phyloP scores from a whole-genome alignment of 1,140 invertebrate genomes.

The Heliconius melpomene region DNA sequence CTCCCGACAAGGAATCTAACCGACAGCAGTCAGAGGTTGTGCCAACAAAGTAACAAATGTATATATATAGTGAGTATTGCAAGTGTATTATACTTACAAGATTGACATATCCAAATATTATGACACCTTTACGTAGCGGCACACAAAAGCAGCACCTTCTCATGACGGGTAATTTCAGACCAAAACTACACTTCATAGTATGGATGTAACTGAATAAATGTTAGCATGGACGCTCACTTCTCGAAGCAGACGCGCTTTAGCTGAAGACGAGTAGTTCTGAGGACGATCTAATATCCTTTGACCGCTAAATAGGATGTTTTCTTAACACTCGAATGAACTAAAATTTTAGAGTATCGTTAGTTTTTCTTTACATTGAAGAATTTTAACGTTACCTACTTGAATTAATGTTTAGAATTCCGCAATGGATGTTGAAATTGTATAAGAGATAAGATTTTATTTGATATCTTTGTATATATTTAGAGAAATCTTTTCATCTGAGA shows the following conservation, averaged over 20 bases:
- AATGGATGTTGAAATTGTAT: neutral
- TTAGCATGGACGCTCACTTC: neutral
- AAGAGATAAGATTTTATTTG: neutral
- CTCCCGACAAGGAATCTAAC: too few species aligned
- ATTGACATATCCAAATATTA: conserved; percentile 59
- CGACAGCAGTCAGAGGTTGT: too few species aligned
- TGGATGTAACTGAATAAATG: neutral
- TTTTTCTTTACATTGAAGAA: neutral
- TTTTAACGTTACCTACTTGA: neutral
- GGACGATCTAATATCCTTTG: conserved; percentile 9
- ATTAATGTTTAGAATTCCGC: neutral
- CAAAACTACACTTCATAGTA: conserved; percentile 1
- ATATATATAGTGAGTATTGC: neutral
- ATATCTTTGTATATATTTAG: neutral
- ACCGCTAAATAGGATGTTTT: neutral
- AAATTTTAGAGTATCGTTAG: neutral
- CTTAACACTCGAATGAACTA: neutral
- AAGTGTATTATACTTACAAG: conserved; percentile 50
- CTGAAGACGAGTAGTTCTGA: neutral
- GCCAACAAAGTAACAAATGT: too few species aligned
- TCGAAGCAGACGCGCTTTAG: neutral
- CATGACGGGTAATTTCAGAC: conserved; percentile 7
- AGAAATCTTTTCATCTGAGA: neutral
- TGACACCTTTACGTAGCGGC: conserved; percentile 53
- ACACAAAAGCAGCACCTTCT: conserved; percentile 63